phyloP scores from a whole-genome alignment of 1,140 invertebrate genomes.

The Drosophila kanapiae region DNA sequence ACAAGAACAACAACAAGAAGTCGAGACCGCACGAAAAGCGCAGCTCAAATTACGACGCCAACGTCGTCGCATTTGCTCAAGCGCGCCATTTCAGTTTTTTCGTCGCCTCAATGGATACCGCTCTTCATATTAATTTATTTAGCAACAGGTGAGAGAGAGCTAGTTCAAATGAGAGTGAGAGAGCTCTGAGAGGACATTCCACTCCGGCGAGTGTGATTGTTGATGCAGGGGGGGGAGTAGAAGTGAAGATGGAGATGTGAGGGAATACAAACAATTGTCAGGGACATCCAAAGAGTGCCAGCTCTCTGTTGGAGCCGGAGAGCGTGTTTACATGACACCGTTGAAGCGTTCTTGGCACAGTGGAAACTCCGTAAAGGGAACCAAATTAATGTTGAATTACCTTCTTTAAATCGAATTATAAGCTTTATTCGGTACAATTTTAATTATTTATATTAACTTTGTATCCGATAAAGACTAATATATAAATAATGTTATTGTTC shows the following conservation, averaged over 20 bases:
- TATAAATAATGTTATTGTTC: neutral
- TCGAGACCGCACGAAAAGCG: constrained; percentile 77
- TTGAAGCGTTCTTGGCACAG: constrained; percentile 16
- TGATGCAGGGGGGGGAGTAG: neutral
- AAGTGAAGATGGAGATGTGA: neutral
- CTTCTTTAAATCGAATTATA: neutral
- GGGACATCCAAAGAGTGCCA: constrained; percentile 47
- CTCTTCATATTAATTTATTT: constrained; percentile 80
- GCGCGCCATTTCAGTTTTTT: constrained; percentile 71
- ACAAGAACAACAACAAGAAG: constrained; percentile 48
- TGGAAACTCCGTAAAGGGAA: neutral
- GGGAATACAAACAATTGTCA: constrained; percentile 14
- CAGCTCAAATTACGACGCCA: constrained; percentile 72
- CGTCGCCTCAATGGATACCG: constrained; percentile 77
- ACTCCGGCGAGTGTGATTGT: neutral
- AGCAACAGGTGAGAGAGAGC: constrained; percentile 74
- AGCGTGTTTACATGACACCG: constrained; percentile 13
- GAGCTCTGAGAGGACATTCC: constrained; percentile 15
- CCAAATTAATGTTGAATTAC: neutral
- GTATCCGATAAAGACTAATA: too few species aligned
- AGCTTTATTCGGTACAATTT: neutral
- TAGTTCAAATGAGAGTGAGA: neutral
- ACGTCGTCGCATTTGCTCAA: constrained; percentile 67
- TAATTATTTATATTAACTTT: neutral
- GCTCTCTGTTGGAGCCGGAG: constrained; percentile 8